These are phyloP conservation scores for Drosophila formosana DNA, from an alignment of 2,888 invertebrate genomes.

Conservation along the genomic window DNA sequence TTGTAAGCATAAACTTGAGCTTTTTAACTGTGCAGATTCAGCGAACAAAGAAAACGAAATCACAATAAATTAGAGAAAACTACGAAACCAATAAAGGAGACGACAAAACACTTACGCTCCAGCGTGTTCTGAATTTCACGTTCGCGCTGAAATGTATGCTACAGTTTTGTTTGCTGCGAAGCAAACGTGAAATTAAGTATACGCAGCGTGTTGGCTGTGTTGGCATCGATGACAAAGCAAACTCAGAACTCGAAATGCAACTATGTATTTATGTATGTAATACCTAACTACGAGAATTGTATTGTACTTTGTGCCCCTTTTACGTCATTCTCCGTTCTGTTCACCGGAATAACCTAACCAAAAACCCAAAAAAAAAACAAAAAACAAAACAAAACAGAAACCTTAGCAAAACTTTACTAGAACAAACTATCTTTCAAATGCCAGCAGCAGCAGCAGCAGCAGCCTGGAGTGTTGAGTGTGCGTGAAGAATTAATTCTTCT, in stretches of 20 bases:
- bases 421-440: constrained; percentile 25
- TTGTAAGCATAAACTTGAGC: constrained; percentile 74
- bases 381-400: constrained; percentile 5
- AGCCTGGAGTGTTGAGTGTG: not conserved
- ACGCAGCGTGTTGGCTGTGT: constrained; percentile 26
- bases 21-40: constrained; percentile 74
- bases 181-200: constrained; percentile 8
- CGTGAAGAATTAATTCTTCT: not conserved
- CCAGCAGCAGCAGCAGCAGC: constrained; percentile 40
- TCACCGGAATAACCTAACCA: constrained; percentile 20
- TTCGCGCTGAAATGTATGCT: constrained; percentile 2
- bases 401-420: constrained; percentile 35
- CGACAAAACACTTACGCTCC: not conserved
- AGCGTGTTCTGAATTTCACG: constrained; percentile 7
- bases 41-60: constrained; percentile 29
- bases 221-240: constrained; percentile 27
- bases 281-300: constrained; percentile 16
- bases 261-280: constrained; percentile 28
- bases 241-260: not conserved
- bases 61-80: constrained; percentile 22
- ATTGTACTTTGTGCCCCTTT: constrained; percentile 12
- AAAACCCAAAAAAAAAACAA: not conserved
- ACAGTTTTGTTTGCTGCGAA: not conserved
- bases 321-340: constrained; percentile 27
- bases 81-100: not conserved